Evolutionary conservation across 2,797 vertebrate genomes (phyloP).

Genomic region (Etheostoma perlongum): DNA sequence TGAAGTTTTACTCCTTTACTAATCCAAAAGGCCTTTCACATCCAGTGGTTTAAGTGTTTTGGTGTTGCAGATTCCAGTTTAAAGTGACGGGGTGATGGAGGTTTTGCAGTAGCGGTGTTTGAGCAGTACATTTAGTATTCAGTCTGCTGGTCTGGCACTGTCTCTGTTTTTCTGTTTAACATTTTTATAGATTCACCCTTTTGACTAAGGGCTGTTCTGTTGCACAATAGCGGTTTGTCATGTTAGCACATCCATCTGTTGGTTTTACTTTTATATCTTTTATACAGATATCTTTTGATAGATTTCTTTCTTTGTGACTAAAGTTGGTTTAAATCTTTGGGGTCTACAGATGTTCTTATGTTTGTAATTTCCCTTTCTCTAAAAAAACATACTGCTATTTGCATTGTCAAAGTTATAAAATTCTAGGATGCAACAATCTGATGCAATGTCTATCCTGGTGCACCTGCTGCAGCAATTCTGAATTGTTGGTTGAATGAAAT

Average conservation of each 20-base stretch:
- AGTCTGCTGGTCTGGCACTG: slow-evolving; percentile 1
- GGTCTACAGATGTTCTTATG: slow-evolving; percentile 10
- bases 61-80: neutral
- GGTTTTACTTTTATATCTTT: slow-evolving; percentile 22
- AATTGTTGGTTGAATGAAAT: slow-evolving; percentile 29
- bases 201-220: slow-evolving; percentile 35
- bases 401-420: too few species aligned
- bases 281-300: neutral
- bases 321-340: slow-evolving; percentile 28
- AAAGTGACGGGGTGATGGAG: neutral
- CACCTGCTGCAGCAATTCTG: slow-evolving; percentile 27
- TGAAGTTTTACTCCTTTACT: slow-evolving; percentile 10
- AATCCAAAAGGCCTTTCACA: slow-evolving; percentile 7
- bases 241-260: slow-evolving; percentile 29
- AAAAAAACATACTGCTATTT: neutral
- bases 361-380: slow-evolving; percentile 17
- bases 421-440: slow-evolving; percentile 36
- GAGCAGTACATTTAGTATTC: slow-evolving; percentile 12
- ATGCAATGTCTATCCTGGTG: slow-evolving; percentile 16
- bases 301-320: slow-evolving; percentile 15
- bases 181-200: slow-evolving; percentile 18
- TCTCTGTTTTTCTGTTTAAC: slow-evolving; percentile 10
- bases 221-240: slow-evolving; percentile 27
- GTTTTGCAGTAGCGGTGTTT: neutral
- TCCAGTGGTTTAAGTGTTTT: slow-evolving; percentile 5